Evolutionary conservation across 2,797 vertebrate species (phyloP).

Genomic region (Rachycentron canadum): DNA sequence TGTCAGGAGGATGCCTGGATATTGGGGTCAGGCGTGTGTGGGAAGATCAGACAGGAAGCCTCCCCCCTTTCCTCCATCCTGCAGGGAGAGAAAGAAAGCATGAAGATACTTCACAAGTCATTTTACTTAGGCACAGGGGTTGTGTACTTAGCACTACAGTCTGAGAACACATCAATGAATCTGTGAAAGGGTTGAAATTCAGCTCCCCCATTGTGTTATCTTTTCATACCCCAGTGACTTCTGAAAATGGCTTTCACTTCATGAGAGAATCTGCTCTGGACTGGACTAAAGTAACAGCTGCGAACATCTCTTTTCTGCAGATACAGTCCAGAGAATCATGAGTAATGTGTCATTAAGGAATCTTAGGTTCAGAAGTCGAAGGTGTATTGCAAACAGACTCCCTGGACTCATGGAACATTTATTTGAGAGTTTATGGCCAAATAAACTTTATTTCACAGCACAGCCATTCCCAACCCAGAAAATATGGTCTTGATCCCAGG

Average conservation of each 20-base stretch:
- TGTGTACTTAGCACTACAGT: constrained; percentile 46
- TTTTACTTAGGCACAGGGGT: constrained; percentile 55
- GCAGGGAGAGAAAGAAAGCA: constrained; percentile 70
- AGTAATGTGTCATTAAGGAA: constrained; percentile 24
- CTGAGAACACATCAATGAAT: constrained; percentile 48
- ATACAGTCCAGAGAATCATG: background rate
- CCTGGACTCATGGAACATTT: constrained; percentile 40
- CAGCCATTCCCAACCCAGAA: constrained; percentile 4
- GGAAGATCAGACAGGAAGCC: constrained; percentile 80
- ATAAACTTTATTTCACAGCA: constrained; percentile 61
- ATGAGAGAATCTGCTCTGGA: background rate
- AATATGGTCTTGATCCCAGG: constrained; percentile 1
- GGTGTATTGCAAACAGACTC: constrained; percentile 28
- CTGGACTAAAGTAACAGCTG: constrained; percentile 5
- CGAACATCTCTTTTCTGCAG: constrained; percentile 7
- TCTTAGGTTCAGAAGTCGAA: constrained; percentile 17
- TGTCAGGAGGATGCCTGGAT: constrained; percentile 77
- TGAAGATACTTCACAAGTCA: constrained; percentile 64
- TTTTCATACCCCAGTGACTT: constrained; percentile 25
- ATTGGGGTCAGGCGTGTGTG: constrained; percentile 80
- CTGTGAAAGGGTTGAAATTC: constrained; percentile 6
- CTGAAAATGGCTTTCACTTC: constrained; percentile 12
- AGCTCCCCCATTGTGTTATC: constrained; percentile 13
- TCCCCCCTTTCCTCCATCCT: constrained; percentile 70
- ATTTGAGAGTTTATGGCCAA: constrained; percentile 58